Percentiles rank a stretch among this genome's conserved stretches.
phyloP scores from a whole-genome alignment of 30 jellyfish, hydroid and myxozoan species.

The Haliclystus octoradiatus region DNA sequence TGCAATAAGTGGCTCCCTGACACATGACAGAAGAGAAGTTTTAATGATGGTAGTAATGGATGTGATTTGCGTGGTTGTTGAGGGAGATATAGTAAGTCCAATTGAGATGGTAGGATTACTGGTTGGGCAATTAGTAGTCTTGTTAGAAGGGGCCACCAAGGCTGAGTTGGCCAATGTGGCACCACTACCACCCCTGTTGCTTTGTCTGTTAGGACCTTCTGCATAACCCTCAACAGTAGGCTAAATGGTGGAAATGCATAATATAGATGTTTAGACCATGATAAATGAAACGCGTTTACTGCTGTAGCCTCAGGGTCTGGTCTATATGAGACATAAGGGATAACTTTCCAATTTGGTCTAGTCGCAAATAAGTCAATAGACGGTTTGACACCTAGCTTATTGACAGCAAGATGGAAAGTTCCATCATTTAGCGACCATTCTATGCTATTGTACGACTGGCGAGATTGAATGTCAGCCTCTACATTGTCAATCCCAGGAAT shows the following conservation, averaged over 20 bases:
- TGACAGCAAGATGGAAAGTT: conserved; percentile 4
- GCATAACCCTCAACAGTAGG: background rate
- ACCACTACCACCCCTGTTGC: background rate
- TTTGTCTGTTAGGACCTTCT: background rate
- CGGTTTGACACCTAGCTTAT: conserved; percentile 5
- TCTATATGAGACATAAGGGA: conserved; percentile 8
- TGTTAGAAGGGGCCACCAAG: background rate
- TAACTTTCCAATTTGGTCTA: conserved; percentile 10
- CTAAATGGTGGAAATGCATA: conserved; percentile 38
- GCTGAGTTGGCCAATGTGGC: background rate
- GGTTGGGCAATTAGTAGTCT: background rate
- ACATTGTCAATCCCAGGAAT: conserved; percentile 30
- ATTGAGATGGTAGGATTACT: background rate
- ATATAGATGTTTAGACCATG: conserved; percentile 10
- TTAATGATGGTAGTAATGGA: background rate
- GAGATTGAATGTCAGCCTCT: conserved; percentile 24
- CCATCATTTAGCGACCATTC: conserved; percentile 35
- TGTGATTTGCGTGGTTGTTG: background rate
- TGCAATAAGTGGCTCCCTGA: background rate
- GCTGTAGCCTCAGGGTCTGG: conserved; percentile 26
- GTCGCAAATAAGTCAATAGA: conserved; percentile 26
- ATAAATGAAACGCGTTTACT: conserved; percentile 20
- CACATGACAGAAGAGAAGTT: background rate
- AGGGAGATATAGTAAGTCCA: background rate
- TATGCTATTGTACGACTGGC: conserved; percentile 4